Conservation (phyloP, 2,113 vertebrate species). For the rabbit (Oryctolagus cuniculus) region DNA sequence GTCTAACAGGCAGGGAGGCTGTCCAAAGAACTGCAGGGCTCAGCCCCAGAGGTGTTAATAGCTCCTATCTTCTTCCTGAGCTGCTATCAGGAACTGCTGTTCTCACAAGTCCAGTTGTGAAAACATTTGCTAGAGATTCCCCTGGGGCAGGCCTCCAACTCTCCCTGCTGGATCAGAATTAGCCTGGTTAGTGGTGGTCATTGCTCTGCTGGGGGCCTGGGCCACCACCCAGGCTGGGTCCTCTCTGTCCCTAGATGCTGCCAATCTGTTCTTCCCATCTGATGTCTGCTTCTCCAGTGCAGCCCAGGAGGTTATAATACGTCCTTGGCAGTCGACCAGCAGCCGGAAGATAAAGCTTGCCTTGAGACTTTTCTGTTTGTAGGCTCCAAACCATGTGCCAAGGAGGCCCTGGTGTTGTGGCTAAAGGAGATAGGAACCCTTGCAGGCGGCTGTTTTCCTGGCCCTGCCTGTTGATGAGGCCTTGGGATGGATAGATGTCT, state of each 20-base stretch:
- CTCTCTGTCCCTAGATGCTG: background rate
- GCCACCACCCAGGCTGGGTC: background rate
- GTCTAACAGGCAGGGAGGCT: background rate
- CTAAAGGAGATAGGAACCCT: background rate
- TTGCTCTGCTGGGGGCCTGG: background rate
- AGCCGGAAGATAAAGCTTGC: background rate
- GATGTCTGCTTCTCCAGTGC: background rate
- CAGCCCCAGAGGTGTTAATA: background rate
- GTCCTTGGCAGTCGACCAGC: slow-evolving; percentile 30
- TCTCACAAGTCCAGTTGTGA: slow-evolving; percentile 24
- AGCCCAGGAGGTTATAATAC: background rate
- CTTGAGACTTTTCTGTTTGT: background rate
- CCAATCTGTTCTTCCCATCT: background rate
- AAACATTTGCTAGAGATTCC: slow-evolving; percentile 61
- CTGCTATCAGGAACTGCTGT: slow-evolving; percentile 58
- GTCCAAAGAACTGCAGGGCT: background rate
- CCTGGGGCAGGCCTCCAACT: background rate
- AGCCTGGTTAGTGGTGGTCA: background rate
- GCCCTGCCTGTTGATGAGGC: background rate
- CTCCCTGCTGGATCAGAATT: background rate
- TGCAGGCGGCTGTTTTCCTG: background rate
- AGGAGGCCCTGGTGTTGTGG: background rate
- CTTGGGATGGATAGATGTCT: slow-evolving; percentile 50
- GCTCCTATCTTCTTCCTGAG: slow-evolving; percentile 36
- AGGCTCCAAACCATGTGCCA: background rate